These are phyloP conservation scores for Liasis olivaceus DNA, from an alignment of 2,797 vertebrate genomes.

Conservation along the genomic window DNA sequence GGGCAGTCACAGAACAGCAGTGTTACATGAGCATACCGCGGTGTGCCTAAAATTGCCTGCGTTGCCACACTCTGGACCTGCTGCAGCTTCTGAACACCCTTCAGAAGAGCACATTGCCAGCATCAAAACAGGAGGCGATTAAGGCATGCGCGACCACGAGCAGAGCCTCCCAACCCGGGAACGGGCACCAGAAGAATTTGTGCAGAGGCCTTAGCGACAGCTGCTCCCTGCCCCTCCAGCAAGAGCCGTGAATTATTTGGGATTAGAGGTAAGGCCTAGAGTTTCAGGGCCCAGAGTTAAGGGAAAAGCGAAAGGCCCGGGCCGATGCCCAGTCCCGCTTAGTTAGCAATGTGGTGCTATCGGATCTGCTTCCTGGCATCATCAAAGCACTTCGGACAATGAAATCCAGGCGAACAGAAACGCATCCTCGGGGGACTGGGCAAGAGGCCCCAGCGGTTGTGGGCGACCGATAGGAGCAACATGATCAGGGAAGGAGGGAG, in stretches of 20 bases:
- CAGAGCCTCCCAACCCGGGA: not conserved
- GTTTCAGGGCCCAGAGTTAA: not conserved
- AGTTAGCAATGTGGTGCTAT: not conserved
- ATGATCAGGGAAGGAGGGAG: not conserved
- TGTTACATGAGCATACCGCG: accelerated
- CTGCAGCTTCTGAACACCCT: not conserved
- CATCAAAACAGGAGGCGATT: not conserved
- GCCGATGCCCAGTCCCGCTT: not conserved
- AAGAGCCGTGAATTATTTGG: not conserved
- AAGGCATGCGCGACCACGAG: not conserved
- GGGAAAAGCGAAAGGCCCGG: too few relatives aligned
- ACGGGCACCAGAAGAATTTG: not conserved
- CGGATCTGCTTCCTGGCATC: not conserved
- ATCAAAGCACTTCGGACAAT: not conserved
- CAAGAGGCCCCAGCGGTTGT: not conserved
- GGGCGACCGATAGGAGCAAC: not conserved
- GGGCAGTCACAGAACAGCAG: not conserved
- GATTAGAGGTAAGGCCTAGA: not conserved
- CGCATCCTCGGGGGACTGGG: not conserved
- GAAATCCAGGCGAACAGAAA: not conserved
- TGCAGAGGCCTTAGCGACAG: not conserved
- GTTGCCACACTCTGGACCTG: not conserved
- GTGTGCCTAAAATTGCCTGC: not conserved
- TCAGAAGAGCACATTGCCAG: not conserved
- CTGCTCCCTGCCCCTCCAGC: not conserved